Conservation (phyloP, 2,888 invertebrate genomes). For the Dysmachus trigonus region DNA sequence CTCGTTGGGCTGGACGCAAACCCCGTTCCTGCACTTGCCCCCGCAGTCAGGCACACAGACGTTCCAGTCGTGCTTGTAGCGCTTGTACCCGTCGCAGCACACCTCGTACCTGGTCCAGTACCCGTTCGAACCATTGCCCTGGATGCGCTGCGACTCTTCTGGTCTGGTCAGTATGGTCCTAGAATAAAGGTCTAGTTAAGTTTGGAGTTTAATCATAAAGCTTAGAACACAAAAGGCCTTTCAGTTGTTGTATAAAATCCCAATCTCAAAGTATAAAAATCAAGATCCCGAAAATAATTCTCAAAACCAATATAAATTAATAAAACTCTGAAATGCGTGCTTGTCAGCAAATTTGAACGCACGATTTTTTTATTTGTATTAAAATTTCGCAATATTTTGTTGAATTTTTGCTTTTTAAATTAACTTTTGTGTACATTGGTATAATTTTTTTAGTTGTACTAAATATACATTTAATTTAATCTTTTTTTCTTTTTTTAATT, state of each 20-base stretch:
- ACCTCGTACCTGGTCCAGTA: constrained; percentile 73
- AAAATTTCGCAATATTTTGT: too few relatives aligned
- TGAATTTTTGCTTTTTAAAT: too few relatives aligned
- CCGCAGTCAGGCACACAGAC: constrained; percentile 65
- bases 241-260: neutral
- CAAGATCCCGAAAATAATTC: too few relatives aligned
- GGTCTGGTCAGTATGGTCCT: constrained; percentile 50
- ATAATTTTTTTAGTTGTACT: too few relatives aligned
- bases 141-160: constrained; percentile 58
- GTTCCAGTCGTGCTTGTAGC: constrained; percentile 68
- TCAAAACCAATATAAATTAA: too few relatives aligned
- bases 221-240: neutral
- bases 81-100: constrained; percentile 77
- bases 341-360: too few relatives aligned
- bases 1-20: constrained; percentile 69
- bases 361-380: too few relatives aligned
- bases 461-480: too few relatives aligned
- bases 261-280: too few relatives aligned
- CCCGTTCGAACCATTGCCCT: constrained; percentile 65
- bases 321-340: too few relatives aligned
- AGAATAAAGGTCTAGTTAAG: neutral
- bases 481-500: too few relatives aligned
- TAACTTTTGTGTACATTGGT: too few relatives aligned
- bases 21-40: constrained; percentile 66
- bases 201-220: neutral